A percentile compares a stretch with the other conserved stretches of the same genome.
phyloP scores from a whole-genome alignment of 1,140 invertebrate species.

The Zaprionus lachaisei region DNA sequence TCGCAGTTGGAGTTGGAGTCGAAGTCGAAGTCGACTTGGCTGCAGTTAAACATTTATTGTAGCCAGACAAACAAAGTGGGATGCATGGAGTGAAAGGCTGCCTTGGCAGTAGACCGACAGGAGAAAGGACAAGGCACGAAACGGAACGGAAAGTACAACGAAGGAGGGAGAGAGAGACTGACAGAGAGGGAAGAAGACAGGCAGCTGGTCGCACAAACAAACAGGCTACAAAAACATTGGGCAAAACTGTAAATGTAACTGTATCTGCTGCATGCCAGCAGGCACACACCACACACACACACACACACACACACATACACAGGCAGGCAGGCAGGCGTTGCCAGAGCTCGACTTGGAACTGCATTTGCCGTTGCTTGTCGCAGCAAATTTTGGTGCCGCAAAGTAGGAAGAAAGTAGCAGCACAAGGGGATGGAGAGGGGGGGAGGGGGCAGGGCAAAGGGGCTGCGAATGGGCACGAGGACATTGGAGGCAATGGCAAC shows the following conservation, averaged over 20 bases:
- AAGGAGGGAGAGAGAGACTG: not conserved
- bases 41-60: constrained; percentile 77
- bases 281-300: constrained; percentile 1
- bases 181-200: not conserved
- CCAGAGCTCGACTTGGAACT: constrained; percentile 44
- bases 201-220: constrained; percentile 48
- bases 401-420: not conserved
- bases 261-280: constrained; percentile 33
- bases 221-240: constrained; percentile 34
- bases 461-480: constrained; percentile 15
- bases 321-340: constrained; percentile 16
- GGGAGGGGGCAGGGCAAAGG: too few relatives aligned
- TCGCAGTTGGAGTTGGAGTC: not conserved
- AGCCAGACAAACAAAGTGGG: constrained; percentile 60
- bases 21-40: not conserved
- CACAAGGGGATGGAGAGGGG: not conserved
- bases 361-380: constrained; percentile 19
- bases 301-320: not conserved
- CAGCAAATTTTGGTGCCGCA: constrained; percentile 24
- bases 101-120: constrained; percentile 28
- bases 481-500: constrained; percentile 22
- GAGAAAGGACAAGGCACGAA: constrained; percentile 37
- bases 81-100: not conserved
- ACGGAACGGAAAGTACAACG: not conserved
- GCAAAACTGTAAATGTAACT: constrained; percentile 47